Evolutionary conservation across 2,113 vertebrate species (phyloP).

Genomic region (Guaruba guarouba): DNA sequence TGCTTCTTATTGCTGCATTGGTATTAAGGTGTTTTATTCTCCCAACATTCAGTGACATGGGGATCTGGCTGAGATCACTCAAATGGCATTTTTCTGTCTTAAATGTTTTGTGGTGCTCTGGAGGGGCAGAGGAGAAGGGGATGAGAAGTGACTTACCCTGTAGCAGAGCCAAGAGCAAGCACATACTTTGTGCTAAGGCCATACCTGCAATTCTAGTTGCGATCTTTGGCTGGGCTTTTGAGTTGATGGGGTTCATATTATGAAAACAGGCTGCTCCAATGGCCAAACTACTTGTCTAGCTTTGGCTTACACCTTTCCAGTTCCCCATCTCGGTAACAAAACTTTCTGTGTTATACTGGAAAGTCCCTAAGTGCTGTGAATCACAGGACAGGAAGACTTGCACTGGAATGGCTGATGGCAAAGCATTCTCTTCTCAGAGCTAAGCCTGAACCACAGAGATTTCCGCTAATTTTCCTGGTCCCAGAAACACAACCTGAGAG

Average conservation of each 20-base stretch:
- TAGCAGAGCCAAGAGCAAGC: not conserved
- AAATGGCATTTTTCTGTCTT: not conserved
- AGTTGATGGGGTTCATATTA: not conserved
- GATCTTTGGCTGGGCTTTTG: not conserved
- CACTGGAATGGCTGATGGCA: not conserved
- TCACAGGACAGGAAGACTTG: not conserved
- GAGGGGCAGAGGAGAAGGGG: not conserved
- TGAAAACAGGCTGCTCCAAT: not conserved
- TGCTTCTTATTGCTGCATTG: not conserved
- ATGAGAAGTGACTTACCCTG: not conserved
- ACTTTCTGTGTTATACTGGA: not conserved
- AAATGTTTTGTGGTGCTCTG: not conserved
- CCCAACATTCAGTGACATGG: fast-evolving
- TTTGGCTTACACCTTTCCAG: not conserved
- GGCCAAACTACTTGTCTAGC: not conserved
- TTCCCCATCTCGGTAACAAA: not conserved
- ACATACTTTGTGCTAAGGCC: not conserved
- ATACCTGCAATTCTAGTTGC: not conserved
- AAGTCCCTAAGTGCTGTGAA: fast-evolving
- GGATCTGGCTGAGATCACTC: not conserved
- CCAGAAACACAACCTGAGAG: not conserved
- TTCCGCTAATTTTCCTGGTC: not conserved
- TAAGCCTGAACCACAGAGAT: not conserved
- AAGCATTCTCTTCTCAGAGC: not conserved
- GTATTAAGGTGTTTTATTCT: not conserved